Base-by-base conservation (phyloP, 92 coral and sea anemone species). In the Hydrozoanthus gracilis region DNA sequence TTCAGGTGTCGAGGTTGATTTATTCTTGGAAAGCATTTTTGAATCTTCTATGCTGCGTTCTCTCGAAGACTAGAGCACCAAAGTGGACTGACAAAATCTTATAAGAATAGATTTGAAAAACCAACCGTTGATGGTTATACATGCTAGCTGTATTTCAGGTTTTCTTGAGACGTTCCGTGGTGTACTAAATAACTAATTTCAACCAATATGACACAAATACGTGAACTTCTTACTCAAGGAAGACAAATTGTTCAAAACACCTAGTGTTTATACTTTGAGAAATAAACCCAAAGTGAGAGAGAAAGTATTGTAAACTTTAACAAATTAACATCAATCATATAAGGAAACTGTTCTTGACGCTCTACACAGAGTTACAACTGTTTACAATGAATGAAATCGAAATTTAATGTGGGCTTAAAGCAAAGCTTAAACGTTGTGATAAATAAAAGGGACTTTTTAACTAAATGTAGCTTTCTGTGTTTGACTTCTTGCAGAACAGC, bases 1-100 rank as follows among this genome's bases (percentile, higher is more conserved):
- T 72, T 95, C 98, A 95, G 98, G 98, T 95, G 98, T 70, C 68
- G 84, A 72, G 71, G 86, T 73, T 50, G 72, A 86, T 60, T 60
- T 65, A 83, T 70, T 70, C 18, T 17, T 39, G 17, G 39, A 79
- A 46, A 49, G 56, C 16, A 46, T 18, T 61, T 62, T 44, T 55
- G 6, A 12, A 18, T 61, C 16, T 61, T 66, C 49, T 13, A 12
- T 8, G 3, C 9, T 9, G 12, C 10, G 9, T 15, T 68, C 7
- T 27, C 9, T 10, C 44, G 27, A 9, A 9, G 13, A 27, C 7
- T 3, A 8, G 8, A 27, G 39, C 39, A 27, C 39, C 39, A 27
- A 27, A 27, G 39, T 27, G 39, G 39, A 27, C 39, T 27, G 44
- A 5, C 10, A 2, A 3, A 27, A 44, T 20, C 35, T 8, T 11